Conservation (phyloP, 2,113 vertebrate species). For the Carassius carassius region DNA sequence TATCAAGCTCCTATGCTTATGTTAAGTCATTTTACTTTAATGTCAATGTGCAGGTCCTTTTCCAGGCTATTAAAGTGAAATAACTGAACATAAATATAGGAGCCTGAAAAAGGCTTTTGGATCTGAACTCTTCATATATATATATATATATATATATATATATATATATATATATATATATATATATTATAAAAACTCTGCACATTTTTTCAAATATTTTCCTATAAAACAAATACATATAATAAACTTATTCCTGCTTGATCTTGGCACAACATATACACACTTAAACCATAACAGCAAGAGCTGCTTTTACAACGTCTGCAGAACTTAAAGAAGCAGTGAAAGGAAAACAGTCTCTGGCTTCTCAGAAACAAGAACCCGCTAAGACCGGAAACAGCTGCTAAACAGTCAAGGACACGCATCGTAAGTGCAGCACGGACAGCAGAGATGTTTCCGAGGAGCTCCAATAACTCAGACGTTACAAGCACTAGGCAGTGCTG, state of each 20-base stretch:
- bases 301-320: constrained; percentile 27
- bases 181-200: too few species aligned
- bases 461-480: not conserved
- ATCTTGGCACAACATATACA: constrained; percentile 6
- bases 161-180: too few species aligned
- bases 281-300: not conserved
- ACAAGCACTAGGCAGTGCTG: not conserved
- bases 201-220: not conserved
- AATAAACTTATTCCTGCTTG: not conserved
- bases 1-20: too few species aligned
- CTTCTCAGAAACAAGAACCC: constrained; percentile 52
- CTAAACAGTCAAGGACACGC: constrained; percentile 25
- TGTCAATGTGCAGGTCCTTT: too few species aligned
- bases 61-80: too few species aligned
- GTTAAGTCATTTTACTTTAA: too few species aligned
- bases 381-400: constrained; percentile 51
- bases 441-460: not conserved
- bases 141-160: too few species aligned
- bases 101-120: too few species aligned
- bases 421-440: not conserved
- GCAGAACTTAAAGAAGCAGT: constrained; percentile 36
- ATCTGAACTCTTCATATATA: too few species aligned
- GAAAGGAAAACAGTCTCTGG: constrained; percentile 34
- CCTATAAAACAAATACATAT: not conserved
- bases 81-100: too few species aligned